Evolutionary conservation across 2,113 vertebrate genomes (phyloP), one percentile per base, ranked within the genome.

Genomic region (Chinchilla lanigera): DNA sequence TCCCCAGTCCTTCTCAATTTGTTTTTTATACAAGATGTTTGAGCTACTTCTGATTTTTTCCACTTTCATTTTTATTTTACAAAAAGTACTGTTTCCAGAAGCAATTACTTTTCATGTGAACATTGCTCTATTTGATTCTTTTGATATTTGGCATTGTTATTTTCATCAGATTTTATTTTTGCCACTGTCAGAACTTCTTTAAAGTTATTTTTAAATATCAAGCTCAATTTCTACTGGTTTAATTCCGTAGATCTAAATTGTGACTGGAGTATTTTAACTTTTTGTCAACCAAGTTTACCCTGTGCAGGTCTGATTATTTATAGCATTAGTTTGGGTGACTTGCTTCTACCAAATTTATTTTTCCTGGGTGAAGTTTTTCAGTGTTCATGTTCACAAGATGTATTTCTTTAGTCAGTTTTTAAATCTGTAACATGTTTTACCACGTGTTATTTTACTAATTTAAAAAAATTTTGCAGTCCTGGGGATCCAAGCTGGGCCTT

Each of bases 191-290:
- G 28, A 41, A 86, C 89, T 78, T 24, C 47, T 67, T 78, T 38
- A 87, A 78, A 73, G 41, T 22, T 44, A 90, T n/a, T 93, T 63
- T 69, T 19, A 63, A 90, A n/a, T 28, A 85, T 47, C 54, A 83
- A 86, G 60, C 78, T 24, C 19, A 77, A 9, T 89, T 69, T 86
- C 75, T 77, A 67, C n/a, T 90, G n/a, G n/a, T 69, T 90, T 30
- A 30, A 50, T 90, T 41, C 47, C 80, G 1, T 47, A 82, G 5
- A 52, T 84, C 12, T 80, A 71, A 90, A 58, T 78, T 86, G 90
- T 87, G 16, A 75, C 35, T 33, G 54, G 22, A 93, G 73, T 6
- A 65, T 90, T 92, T 97, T 83, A 82, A 41, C 81, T 9, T 85
- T 56, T 50, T 38, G 50, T 73, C 56, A 54, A 19, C 44, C 16